Conservation (phyloP, 2,888 invertebrate genomes). For the Digitonthophagus gazella region DNA sequence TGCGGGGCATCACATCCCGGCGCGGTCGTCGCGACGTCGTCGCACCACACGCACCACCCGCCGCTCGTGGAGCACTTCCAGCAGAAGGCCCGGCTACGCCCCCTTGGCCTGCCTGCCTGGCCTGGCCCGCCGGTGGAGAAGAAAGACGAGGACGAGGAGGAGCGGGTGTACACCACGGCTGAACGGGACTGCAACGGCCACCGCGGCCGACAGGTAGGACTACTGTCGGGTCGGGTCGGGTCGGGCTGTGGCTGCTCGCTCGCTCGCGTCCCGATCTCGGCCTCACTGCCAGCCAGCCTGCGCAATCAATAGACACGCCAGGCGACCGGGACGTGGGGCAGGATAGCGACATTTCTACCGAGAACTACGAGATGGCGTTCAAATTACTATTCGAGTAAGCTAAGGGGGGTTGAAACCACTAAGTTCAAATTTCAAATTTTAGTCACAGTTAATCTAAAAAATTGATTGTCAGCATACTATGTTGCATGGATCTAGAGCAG, state of each 20-base stretch:
- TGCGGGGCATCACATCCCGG: slow-evolving; percentile 18
- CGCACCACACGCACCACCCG: slow-evolving; percentile 38
- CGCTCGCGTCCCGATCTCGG: slow-evolving; percentile 35
- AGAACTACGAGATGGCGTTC: background rate
- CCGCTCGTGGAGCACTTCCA: slow-evolving; percentile 29
- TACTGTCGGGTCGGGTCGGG: slow-evolving; percentile 35
- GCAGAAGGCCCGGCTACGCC: background rate
- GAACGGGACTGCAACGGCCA: background rate
- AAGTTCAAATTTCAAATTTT: no score
- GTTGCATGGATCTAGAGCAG: no score
- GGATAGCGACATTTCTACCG: background rate
- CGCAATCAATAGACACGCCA: background rate
- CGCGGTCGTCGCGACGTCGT: slow-evolving; percentile 34
- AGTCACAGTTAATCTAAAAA: no score
- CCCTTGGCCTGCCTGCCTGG: slow-evolving; percentile 25
- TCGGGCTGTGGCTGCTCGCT: slow-evolving; percentile 39
- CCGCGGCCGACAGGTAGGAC: slow-evolving; percentile 10
- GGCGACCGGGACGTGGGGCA: background rate
- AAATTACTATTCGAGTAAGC: no score
- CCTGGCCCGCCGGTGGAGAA: background rate
- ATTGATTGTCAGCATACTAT: no score
- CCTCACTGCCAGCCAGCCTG: slow-evolving; percentile 37
- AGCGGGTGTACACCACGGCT: background rate
- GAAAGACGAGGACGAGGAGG: background rate
- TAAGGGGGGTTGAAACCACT: no score